Base-by-base conservation (phyloP, 2,888 invertebrate species). In the Pardosa pseudoannulata region DNA sequence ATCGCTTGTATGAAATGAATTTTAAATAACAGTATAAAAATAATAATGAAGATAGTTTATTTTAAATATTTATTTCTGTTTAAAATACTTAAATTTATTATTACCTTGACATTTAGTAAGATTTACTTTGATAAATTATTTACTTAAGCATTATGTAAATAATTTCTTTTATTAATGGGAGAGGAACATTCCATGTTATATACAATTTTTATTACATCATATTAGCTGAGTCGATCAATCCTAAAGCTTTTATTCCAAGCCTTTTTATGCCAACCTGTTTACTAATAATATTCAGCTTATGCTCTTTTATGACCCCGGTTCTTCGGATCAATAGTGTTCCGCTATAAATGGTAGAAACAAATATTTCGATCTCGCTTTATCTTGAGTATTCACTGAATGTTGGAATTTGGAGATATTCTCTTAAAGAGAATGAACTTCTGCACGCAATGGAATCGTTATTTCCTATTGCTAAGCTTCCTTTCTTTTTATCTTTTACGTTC, bases 301-400 rank as follows among this genome's bases (percentile, higher is more conserved):
- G 19, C 27, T 46, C 73, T 27, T 81, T 81, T 68, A 74, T 41
- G 64, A 39, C 71, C 76, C 36, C 29, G 23, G 71, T 71, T 71
- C 41, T 65, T 11, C 39, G 64, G 72, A 83, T 83, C 83, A 73
- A 83, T 83, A 83, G 65, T 72, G 76, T 67, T 83, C 46, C 82
- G 11, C 31, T 64, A 64, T 29, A 76, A 82, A 82, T 23, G 72
- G 71, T 46, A 67, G 83, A 78, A 78, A 76, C 83, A 83, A 83
- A 78, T 78, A 78, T 83, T 78, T 83, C 83, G 83, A 83, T 78
- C 76, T 28, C 64, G 71, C 64, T 71, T 82, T 82, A 82, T 82
- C 78, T 78, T 67, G 31, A 78, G 72, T 32, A 29, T 72, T 67
- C 46, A 19, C 67, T 65, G 50, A 72, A 75, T 76, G 71, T 72